These are phyloP conservation scores for Danio kyathit DNA, from an alignment of 2,797 vertebrate species.

Conservation along the genomic window DNA sequence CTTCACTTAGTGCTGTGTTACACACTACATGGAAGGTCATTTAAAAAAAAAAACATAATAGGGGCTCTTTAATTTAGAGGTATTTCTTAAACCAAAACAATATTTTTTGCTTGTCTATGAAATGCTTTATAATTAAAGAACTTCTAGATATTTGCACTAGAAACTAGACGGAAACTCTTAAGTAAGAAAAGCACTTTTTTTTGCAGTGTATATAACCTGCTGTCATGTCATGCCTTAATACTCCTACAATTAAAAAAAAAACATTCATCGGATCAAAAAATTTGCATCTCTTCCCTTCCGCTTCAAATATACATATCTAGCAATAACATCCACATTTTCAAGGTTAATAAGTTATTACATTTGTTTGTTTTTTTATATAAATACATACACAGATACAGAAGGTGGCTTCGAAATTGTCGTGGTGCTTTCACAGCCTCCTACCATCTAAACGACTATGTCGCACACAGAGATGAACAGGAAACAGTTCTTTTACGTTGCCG, in stretches of 20 bases:
- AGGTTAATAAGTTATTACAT: conserved; percentile 81
- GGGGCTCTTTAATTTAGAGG: no score
- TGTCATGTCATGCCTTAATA: conserved; percentile 30
- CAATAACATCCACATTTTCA: conserved; percentile 82
- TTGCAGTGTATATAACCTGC: background rate
- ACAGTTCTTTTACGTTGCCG: conserved; percentile 63
- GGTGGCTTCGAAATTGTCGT: conserved; percentile 75
- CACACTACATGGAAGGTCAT: no score
- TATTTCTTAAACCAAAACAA: no score
- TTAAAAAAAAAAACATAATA: no score
- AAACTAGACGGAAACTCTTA: no score
- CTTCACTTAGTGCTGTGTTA: no score
- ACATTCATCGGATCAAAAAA: conserved; percentile 59
- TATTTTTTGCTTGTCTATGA: no score
- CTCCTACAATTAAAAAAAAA: conserved; percentile 32
- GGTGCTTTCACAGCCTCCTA: conserved; percentile 76
- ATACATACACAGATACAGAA: conserved; percentile 75
- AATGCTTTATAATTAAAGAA: no score
- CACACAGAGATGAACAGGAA: conserved; percentile 74
- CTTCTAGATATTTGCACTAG: no score
- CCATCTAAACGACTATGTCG: conserved; percentile 79
- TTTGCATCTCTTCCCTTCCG: conserved; percentile 62
- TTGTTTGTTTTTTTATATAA: conserved; percentile 48
- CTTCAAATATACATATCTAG: conserved; percentile 79
- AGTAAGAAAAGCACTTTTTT: no score